Conservation (phyloP, 2,797 vertebrate species). For the Smutsia temminckii region DNA sequence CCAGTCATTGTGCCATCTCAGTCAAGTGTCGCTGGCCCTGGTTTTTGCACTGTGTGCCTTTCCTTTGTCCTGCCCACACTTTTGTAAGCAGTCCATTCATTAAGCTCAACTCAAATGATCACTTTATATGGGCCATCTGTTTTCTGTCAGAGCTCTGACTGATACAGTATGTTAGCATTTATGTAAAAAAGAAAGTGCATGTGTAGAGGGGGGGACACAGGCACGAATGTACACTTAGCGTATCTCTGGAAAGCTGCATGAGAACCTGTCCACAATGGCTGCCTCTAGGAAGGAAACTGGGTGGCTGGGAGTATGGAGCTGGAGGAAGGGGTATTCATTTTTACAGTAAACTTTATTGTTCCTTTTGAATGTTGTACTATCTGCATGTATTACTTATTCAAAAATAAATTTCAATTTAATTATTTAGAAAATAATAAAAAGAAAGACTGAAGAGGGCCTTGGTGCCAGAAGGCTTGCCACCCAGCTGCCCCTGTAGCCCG, state of each 20-base stretch:
- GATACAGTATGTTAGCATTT: neutral
- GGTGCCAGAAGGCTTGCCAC: neutral
- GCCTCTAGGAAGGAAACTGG: neutral
- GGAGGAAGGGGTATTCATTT: neutral
- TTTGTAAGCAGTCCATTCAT: neutral
- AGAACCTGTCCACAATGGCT: neutral
- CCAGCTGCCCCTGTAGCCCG: neutral
- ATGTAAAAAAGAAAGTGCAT: neutral
- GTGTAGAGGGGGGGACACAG: neutral
- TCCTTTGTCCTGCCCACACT: neutral
- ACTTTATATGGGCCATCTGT: neutral
- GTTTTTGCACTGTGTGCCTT: neutral
- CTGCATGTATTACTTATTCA: neutral
- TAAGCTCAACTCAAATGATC: neutral
- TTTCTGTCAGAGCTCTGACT: slow-evolving; percentile 7
- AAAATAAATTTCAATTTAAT: neutral
- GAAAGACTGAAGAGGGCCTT: neutral
- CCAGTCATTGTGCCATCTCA: neutral
- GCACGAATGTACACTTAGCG: neutral
- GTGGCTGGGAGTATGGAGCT: neutral
- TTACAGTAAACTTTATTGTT: neutral
- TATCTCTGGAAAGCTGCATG: neutral
- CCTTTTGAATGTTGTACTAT: neutral
- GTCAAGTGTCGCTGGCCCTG: neutral
- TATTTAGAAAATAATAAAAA: neutral